These are phyloP conservation scores for Tetrax tetrax DNA, from an alignment of 2,113 vertebrate genomes.

Conservation along the genomic window DNA sequence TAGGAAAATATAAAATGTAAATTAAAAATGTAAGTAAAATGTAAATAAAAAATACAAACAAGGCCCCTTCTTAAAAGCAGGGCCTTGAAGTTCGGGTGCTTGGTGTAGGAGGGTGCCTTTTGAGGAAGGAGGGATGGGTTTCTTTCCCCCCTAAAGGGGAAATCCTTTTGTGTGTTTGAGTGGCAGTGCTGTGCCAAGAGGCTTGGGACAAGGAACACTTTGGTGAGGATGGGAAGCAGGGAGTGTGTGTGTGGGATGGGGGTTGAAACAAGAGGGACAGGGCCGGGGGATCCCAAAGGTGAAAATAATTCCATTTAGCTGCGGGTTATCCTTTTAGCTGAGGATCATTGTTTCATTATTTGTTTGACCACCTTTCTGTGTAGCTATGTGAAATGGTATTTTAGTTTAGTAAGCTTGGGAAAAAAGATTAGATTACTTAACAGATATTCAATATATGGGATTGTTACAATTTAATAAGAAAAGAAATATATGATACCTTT, in stretches of 20 bases:
- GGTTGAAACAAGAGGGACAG: too few relatives aligned
- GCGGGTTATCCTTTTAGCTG: background rate
- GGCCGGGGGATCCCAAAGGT: constrained; percentile 28
- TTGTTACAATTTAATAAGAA: background rate
- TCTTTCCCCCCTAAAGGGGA: background rate
- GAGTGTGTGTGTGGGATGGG: too few relatives aligned
- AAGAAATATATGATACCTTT: background rate
- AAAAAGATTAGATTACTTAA: background rate
- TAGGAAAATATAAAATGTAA: constrained; percentile 99
- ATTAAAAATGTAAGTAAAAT: constrained; percentile 99
- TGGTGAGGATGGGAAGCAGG: constrained; percentile 68
- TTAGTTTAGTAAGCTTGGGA: background rate
- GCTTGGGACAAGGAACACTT: background rate
- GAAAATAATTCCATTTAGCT: background rate
- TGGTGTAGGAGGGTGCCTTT: background rate
- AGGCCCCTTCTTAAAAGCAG: constrained; percentile 81
- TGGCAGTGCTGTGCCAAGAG: background rate
- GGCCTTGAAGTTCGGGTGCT: constrained; percentile 82
- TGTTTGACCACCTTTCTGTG: background rate
- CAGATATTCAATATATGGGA: background rate
- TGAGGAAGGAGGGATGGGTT: background rate
- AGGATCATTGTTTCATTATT: background rate
- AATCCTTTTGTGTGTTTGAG: background rate
- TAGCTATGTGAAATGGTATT: background rate
- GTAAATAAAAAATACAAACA: constrained; percentile 99